These are phyloP conservation scores for Sceloporus tristichus DNA, from an alignment of 2,113 vertebrate genomes.

Conservation along the genomic window DNA sequence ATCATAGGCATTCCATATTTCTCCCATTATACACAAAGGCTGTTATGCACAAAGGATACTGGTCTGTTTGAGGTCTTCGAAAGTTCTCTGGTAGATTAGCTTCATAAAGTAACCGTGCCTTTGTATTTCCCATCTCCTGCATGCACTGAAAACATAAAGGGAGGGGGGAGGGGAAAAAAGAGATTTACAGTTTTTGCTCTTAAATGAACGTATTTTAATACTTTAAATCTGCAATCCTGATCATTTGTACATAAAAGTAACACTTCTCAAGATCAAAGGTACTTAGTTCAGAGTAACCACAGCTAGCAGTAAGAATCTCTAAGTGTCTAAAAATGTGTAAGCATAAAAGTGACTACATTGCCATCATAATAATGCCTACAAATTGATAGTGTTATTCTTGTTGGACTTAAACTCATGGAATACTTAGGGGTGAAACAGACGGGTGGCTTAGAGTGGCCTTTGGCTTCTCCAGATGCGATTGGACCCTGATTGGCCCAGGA, in stretches of 20 bases:
- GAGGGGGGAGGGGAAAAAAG: background rate
- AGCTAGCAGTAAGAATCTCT: background rate
- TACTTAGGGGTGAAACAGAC: too few relatives aligned
- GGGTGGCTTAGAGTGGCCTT: too few relatives aligned
- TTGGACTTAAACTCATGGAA: background rate
- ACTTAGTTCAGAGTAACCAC: background rate
- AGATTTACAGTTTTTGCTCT: background rate
- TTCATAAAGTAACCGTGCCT: conserved; percentile 93
- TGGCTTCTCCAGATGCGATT: too few relatives aligned
- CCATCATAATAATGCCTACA: background rate
- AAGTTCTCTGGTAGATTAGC: conserved; percentile 96
- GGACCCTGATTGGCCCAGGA: too few relatives aligned
- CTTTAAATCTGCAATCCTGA: background rate
- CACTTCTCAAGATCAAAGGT: background rate
- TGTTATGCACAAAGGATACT: conserved; percentile 89
- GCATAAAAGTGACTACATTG: background rate
- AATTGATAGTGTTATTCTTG: background rate
- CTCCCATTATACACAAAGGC: background rate
- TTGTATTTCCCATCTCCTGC: conserved; percentile 97
- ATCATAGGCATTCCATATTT: background rate
- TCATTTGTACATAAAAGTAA: background rate
- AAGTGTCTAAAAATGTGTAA: background rate
- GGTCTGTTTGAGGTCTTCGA: conserved; percentile 96
- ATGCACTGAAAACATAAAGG: conserved; percentile 84
- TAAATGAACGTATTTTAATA: background rate